Evolutionary conservation across 2,113 vertebrate species (phyloP).

Genomic region (Erpornis zantholeuca): DNA sequence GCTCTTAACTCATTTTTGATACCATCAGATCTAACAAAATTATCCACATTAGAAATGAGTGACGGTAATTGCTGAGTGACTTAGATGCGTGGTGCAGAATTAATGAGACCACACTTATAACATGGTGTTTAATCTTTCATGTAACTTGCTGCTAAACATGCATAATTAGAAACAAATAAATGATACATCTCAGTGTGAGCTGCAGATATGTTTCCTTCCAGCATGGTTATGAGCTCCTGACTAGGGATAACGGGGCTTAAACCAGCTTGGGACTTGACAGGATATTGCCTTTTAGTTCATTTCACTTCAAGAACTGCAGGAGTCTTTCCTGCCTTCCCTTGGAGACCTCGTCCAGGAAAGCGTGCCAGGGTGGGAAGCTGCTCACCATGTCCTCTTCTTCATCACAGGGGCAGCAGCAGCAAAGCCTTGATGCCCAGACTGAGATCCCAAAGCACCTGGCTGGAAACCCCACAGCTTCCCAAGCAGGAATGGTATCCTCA

Average conservation of each 20-base stretch:
- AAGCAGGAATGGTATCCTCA: neutral
- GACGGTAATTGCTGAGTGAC: neutral
- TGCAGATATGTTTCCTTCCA: slow-evolving; percentile 10
- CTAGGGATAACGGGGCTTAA: neutral
- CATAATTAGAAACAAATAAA: neutral
- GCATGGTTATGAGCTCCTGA: neutral
- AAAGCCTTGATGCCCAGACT: no score
- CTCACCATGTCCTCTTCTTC: neutral
- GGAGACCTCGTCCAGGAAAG: neutral
- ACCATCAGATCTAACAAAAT: slow-evolving; percentile 21
- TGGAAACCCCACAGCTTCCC: neutral
- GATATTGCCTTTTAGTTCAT: neutral
- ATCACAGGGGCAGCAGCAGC: no score
- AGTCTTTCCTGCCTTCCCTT: neutral
- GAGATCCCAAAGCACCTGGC: neutral
- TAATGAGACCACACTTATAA: neutral
- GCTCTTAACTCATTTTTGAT: neutral
- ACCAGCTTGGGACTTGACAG: neutral
- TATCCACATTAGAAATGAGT: neutral
- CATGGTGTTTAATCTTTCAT: slow-evolving; percentile 11
- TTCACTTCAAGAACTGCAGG: neutral
- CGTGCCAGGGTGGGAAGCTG: neutral
- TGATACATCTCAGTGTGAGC: neutral
- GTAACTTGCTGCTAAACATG: slow-evolving; percentile 1
- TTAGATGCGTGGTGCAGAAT: neutral